Evolutionary conservation across 2,888 invertebrate genomes (phyloP), one percentile per base, ranked within the genome.

Genomic region (Gibbula magus): DNA sequence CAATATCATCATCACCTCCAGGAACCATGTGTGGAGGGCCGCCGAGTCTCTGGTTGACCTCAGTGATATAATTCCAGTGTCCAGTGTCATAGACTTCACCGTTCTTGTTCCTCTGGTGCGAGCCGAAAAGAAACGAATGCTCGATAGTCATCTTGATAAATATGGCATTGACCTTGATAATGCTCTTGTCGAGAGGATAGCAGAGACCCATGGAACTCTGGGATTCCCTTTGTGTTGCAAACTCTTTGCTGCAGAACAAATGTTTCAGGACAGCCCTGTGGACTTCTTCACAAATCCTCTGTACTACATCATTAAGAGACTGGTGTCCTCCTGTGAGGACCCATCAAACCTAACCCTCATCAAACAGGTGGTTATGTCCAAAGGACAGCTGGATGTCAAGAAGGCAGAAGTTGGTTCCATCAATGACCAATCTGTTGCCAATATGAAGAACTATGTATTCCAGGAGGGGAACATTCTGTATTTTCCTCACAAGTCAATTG

Each of bases 361-460:
- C 39, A 70, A 70, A n/a, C 70, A 70, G 70, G 70, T 70, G 16
- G 70, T 70, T 35, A 70, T 70, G 70, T 70, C 70, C 35, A 70
- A 70, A 39, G 70, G 70, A 4, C 70, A 70, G 35, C 25, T 70
- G 29, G 70, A 70, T 20, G 35, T 29, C 16, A 70, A 70, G 70
- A 32, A 70, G 70, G 32, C 20, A n/a, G 70, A 39, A 25, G 32
- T 29, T 18, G 39, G 35, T 35, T 16, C 39, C 70, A 70, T 70
- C n/a, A 35, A 70, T n/a, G 70, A 70, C 20, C 13, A 39, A 8
- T 35, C 70, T 20, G 70, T 70, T 10, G 32, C 70, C n/a, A 70
- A 70, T 35, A 35, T 70, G 70, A 70, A 70, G 35, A 70, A 70
- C 35, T 70, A 70, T 70, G 70, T 70, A 7, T 70, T 70, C 35